A percentile compares a stretch with the other conserved stretches of the same genome.
Evolutionary conservation across 2,113 vertebrate genomes (phyloP).

Genomic region (Periophthalmus modestus): DNA sequence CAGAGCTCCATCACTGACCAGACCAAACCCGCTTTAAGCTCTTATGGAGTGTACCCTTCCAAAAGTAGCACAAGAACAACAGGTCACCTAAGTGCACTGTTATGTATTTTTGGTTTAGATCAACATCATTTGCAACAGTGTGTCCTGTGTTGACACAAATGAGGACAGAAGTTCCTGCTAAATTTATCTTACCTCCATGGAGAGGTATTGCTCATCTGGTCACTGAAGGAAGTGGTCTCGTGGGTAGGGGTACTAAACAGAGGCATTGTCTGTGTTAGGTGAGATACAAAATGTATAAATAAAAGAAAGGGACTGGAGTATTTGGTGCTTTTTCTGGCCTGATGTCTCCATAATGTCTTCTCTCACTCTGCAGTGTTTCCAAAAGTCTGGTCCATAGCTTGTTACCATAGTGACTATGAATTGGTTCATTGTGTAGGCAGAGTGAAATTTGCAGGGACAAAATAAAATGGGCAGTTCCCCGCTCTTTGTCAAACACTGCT

Average conservation of each 20-base stretch:
- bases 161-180: neutral
- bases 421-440: conserved; percentile 24
- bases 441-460: neutral
- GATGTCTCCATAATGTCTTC: conserved; percentile 15
- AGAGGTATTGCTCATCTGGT: conserved; percentile 15
- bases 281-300: neutral
- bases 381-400: conserved; percentile 36
- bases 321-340: conserved; percentile 10
- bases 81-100: conserved; percentile 11
- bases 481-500: no score
- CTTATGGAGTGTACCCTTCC: conserved; percentile 1
- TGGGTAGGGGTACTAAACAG: conserved; percentile 17
- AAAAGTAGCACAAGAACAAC: conserved; percentile 7
- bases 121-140: neutral
- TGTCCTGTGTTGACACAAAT: neutral
- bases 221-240: conserved; percentile 32
- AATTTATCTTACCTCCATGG: neutral
- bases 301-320: neutral
- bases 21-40: conserved; percentile 22
- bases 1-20: conserved; percentile 39
- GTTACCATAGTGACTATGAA: conserved; percentile 39
- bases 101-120: neutral
- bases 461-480: no score
- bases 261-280: neutral
- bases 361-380: conserved; percentile 40